Conservation (phyloP, 2,888 invertebrate genomes). For the Noctua comes region DNA sequence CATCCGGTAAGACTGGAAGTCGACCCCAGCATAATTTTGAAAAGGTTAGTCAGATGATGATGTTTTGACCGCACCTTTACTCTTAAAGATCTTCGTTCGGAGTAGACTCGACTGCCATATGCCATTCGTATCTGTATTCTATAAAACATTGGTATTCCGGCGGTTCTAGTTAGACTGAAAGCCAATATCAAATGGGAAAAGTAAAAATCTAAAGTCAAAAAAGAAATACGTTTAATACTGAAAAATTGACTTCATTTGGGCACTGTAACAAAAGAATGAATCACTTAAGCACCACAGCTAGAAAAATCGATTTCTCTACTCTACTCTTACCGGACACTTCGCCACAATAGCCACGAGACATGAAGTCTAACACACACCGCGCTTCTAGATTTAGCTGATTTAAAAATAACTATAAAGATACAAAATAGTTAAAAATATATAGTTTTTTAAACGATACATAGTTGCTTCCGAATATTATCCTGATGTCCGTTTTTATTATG, state of each 20-base stretch:
- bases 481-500: slow-evolving; percentile 36
- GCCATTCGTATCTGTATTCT: too few species aligned
- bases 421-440: slow-evolving; percentile 35
- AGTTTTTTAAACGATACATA: slow-evolving; percentile 42
- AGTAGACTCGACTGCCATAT: too few species aligned
- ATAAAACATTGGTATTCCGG: not conserved
- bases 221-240: not conserved
- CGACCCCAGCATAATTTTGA: too few species aligned
- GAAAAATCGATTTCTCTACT: not conserved
- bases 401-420: slow-evolving; percentile 19
- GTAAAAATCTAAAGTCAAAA: not conserved
- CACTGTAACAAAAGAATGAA: not conserved
- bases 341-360: slow-evolving; percentile 35
- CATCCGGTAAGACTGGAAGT: too few species aligned
- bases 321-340: slow-evolving; percentile 2
- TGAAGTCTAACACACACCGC: slow-evolving; percentile 39
- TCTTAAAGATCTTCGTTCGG: too few species aligned
- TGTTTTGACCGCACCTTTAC: too few species aligned
- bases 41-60: too few species aligned
- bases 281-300: not conserved
- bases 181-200: not conserved
- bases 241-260: not conserved
- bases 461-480: slow-evolving; percentile 55
- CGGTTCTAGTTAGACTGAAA: not conserved
- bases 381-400: slow-evolving; percentile 61